phyloP scores from a whole-genome alignment of 2,888 invertebrate species.

The Stratiomys singularior region DNA sequence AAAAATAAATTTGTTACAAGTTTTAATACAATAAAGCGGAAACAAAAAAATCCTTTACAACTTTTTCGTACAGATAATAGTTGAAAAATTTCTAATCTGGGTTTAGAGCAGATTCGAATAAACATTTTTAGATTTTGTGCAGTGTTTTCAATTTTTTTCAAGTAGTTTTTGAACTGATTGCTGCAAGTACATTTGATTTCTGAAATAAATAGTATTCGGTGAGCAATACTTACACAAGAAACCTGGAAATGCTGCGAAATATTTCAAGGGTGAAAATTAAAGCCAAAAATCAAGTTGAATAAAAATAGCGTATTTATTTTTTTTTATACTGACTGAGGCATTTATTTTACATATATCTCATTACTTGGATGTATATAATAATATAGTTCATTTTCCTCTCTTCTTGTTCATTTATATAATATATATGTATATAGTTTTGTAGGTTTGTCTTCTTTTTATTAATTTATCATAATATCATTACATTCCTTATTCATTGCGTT shows the following conservation, averaged over 20 bases:
- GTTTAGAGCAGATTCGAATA: too few species aligned
- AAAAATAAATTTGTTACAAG: too few species aligned
- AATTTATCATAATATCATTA: constrained; percentile 13
- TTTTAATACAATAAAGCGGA: too few species aligned
- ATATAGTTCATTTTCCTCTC: constrained; percentile 47
- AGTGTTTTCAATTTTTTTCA: too few species aligned
- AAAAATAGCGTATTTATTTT: constrained; percentile 48
- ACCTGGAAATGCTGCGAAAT: not conserved
- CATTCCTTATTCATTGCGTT: not conserved
- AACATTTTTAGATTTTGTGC: too few species aligned
- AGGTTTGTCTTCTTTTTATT: constrained; percentile 54
- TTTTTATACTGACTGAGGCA: constrained; percentile 67
- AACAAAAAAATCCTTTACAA: too few species aligned
- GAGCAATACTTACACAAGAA: not conserved
- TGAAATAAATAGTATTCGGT: too few species aligned
- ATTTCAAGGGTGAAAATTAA: not conserved
- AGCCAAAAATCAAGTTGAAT: constrained; percentile 16
- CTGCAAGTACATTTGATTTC: too few species aligned
- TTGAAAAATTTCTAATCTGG: too few species aligned
- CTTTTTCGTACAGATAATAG: too few species aligned
- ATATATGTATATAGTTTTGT: constrained; percentile 37
- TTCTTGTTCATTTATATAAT: constrained; percentile 52
- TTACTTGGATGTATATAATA: constrained; percentile 50
- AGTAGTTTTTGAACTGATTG: too few species aligned
- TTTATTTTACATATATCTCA: constrained; percentile 60